A percentile compares a stretch with the other conserved stretches of the same genome.
Conservation (phyloP, 2,888 invertebrate species). For the Dasypogon diadema region DNA sequence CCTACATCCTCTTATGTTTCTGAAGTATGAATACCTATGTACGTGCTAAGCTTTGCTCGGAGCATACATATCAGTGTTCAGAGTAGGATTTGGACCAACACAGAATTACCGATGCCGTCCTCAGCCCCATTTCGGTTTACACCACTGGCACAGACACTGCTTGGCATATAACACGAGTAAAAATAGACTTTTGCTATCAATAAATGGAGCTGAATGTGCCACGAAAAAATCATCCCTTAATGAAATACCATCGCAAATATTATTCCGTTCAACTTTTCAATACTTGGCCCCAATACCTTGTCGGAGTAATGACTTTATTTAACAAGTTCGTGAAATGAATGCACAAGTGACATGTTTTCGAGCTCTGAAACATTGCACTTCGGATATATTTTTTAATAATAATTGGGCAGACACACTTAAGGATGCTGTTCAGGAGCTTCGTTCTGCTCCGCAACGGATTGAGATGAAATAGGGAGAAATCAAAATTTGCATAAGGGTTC, state of each 20-base stretch:
- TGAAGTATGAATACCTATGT: neutral
- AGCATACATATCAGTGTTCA: neutral
- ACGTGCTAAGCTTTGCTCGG: neutral
- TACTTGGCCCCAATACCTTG: constrained; percentile 14
- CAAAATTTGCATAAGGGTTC: neutral
- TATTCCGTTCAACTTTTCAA: constrained; percentile 3
- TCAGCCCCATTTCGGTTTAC: neutral
- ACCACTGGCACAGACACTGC: neutral
- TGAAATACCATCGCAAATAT: constrained; percentile 11
- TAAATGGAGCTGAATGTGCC: neutral
- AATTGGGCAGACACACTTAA: constrained; percentile 2
- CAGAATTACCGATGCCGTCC: too few species aligned
- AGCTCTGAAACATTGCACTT: constrained; percentile 1
- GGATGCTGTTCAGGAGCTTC: neutral
- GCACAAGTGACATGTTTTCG: neutral
- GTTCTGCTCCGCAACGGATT: neutral
- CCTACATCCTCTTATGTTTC: neutral
- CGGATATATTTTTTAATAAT: constrained; percentile 6
- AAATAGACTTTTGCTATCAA: neutral
- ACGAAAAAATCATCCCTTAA: constrained; percentile 1
- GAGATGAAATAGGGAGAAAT: neutral
- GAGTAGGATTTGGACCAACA: neutral
- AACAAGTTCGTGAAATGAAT: constrained; percentile 15
- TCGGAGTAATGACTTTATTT: constrained; percentile 14
- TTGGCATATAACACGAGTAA: neutral